Percentiles rank a stretch among this genome's conserved stretches.
These are phyloP conservation scores for Pyrochroa serraticornis DNA, from an alignment of 2,888 invertebrate genomes.

Conservation along the genomic window DNA sequence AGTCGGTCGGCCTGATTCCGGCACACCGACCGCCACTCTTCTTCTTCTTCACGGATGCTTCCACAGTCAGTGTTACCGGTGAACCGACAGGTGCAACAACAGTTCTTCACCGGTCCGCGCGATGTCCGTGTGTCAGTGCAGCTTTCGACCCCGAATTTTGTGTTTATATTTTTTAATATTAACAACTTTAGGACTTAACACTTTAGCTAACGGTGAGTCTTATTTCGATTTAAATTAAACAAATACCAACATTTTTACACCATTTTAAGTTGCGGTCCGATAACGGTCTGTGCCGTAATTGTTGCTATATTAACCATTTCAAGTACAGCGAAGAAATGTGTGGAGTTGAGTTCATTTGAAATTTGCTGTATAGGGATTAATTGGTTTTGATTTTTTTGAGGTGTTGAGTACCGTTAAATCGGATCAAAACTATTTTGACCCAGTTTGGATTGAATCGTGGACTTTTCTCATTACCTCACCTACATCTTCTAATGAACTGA, in stretches of 20 bases:
- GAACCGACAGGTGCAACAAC: constrained; percentile 36
- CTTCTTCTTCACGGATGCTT: constrained; percentile 13
- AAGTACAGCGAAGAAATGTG: too few relatives aligned
- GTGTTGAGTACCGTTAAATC: constrained; percentile 13
- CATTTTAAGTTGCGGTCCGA: constrained; percentile 24
- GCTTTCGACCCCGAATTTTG: constrained; percentile 9
- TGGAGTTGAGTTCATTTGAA: too few relatives aligned
- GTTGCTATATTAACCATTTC: constrained; percentile 5
- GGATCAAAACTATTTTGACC: constrained; percentile 13
- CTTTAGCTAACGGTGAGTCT: constrained; percentile 16
- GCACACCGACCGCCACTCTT: constrained; percentile 32
- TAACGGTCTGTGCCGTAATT: constrained; percentile 22
- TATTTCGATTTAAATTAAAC: not conserved
- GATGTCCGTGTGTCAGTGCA: constrained; percentile 26
- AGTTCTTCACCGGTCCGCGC: constrained; percentile 24
- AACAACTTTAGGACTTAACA: constrained; percentile 6
- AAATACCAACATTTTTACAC: constrained; percentile 17
- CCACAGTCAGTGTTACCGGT: constrained; percentile 38
- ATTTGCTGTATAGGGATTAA: not conserved
- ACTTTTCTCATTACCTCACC: constrained; percentile 6
- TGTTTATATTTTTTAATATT: constrained; percentile 8
- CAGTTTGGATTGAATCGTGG: constrained; percentile 6
- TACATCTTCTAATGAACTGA: constrained; percentile 6
- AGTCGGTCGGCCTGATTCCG: constrained; percentile 41
- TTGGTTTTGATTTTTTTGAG: constrained; percentile 5